Conservation (phyloP, 2,888 invertebrate genomes). For the Idaea aversata region DNA sequence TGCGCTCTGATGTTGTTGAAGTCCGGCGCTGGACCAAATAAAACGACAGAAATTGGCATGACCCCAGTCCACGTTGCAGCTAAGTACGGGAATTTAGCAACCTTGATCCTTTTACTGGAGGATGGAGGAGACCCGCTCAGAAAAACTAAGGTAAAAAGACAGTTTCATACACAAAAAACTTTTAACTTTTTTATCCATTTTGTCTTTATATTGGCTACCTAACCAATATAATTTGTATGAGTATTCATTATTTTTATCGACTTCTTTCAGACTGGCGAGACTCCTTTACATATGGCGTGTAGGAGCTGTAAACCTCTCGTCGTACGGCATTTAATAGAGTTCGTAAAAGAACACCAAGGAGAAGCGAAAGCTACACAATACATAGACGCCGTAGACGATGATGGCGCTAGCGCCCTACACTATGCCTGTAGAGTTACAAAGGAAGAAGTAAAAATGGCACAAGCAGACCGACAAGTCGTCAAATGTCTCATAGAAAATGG, state of each 20-base stretch:
- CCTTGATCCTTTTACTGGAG: slow-evolving; percentile 91
- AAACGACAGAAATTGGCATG: slow-evolving; percentile 96
- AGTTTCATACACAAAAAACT: not conserved
- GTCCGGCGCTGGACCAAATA: slow-evolving; percentile 98
- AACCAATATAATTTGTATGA: not conserved
- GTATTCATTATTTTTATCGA: slow-evolving; percentile 7
- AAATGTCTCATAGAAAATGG: slow-evolving; percentile 93
- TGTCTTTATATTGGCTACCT: no score
- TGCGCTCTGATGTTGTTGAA: slow-evolving; percentile 98
- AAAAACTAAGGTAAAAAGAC: slow-evolving; percentile 88
- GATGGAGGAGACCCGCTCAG: slow-evolving; percentile 96
- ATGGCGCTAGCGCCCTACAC: slow-evolving; percentile 96
- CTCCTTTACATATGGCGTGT: slow-evolving; percentile 96
- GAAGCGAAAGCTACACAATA: slow-evolving; percentile 90
- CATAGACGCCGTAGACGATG: slow-evolving; percentile 93
- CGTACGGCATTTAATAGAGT: slow-evolving; percentile 91
- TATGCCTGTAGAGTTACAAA: slow-evolving; percentile 95
- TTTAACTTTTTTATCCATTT: no score
- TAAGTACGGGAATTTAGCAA: slow-evolving; percentile 92
- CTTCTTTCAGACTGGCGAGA: slow-evolving; percentile 91
- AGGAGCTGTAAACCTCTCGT: slow-evolving; percentile 92
- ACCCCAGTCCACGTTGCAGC: slow-evolving; percentile 98
- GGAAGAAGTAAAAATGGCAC: slow-evolving; percentile 86
- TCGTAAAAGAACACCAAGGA: slow-evolving; percentile 87
- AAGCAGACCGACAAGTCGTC: slow-evolving; percentile 92